phyloP scores from a whole-genome alignment of 1,140 invertebrate genomes.

The Temnothorax longispinosus region DNA sequence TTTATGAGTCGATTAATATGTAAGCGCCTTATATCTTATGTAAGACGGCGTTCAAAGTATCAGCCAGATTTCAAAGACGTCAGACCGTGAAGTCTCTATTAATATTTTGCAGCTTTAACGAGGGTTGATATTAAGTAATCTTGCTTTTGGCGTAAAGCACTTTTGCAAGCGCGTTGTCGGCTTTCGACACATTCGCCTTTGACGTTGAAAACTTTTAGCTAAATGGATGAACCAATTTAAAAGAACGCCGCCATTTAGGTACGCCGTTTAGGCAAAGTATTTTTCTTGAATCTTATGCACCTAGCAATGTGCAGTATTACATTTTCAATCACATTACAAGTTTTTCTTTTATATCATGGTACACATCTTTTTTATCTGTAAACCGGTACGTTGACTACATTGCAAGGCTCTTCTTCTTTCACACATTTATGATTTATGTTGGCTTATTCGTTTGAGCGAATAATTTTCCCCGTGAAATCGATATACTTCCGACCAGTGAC shows the following conservation, averaged over 20 bases:
- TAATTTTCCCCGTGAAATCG: conserved; percentile 18
- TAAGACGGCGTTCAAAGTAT: conserved; percentile 61
- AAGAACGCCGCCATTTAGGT: conserved; percentile 47
- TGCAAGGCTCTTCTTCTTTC: not conserved
- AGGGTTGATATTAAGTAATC: conserved; percentile 49
- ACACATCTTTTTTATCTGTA: not conserved
- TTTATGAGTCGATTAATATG: conserved; percentile 63
- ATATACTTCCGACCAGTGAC: conserved; percentile 13
- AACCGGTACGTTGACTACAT: not conserved
- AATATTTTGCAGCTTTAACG: conserved; percentile 52
- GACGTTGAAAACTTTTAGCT: conserved; percentile 54
- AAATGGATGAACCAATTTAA: conserved; percentile 53
- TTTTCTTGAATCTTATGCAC: not conserved
- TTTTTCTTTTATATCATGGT: not conserved
- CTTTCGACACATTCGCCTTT: conserved; percentile 48
- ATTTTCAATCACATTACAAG: not conserved
- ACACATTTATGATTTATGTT: conserved; percentile 32
- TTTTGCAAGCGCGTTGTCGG: conserved; percentile 49
- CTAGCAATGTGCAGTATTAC: not conserved
- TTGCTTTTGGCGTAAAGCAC: conserved; percentile 38
- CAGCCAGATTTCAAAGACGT: conserved; percentile 60
- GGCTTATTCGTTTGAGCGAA: not conserved
- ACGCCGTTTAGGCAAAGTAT: conserved; percentile 24
- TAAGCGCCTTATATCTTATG: conserved; percentile 50
- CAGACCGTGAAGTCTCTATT: conserved; percentile 38